Percentiles rank a stretch among this genome's conserved stretches.
phyloP scores from a whole-genome alignment of 2,888 invertebrate species.

The Papilio elwesi region DNA sequence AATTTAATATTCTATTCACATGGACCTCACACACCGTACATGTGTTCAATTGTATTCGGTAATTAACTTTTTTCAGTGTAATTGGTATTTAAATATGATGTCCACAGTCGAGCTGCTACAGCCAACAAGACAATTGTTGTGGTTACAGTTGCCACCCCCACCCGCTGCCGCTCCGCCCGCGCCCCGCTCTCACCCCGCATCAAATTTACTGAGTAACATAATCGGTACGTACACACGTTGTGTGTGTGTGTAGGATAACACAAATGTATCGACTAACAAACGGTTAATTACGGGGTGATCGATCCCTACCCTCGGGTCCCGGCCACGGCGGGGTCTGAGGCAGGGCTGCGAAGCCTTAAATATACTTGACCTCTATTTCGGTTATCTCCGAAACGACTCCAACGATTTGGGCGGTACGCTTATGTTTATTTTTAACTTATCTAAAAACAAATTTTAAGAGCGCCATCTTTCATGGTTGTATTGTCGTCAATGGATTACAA shows the following conservation, averaged over 20 bases:
- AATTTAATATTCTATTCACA: background rate
- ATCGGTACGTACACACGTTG: slow-evolving; percentile 37
- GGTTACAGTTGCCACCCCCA: background rate
- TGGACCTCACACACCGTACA: too few species aligned
- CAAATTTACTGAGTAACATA: slow-evolving; percentile 24
- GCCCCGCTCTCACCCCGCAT: background rate
- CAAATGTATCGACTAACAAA: slow-evolving; percentile 69
- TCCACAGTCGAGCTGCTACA: too few species aligned
- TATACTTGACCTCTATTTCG: background rate
- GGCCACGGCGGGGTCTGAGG: background rate
- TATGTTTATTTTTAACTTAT: too few species aligned
- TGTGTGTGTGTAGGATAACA: slow-evolving; percentile 45
- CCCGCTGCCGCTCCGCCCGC: background rate
- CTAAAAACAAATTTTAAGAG: too few species aligned
- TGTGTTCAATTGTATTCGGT: background rate
- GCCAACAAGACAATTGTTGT: background rate
- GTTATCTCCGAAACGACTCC: background rate
- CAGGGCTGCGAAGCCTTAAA: slow-evolving; percentile 27
- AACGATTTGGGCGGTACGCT: too few species aligned
- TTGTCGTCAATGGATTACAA: too few species aligned
- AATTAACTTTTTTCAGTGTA: background rate
- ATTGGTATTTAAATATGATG: background rate
- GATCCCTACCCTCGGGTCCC: slow-evolving; percentile 58
- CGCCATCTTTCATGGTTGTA: too few species aligned
- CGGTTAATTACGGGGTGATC: slow-evolving; percentile 78